Conservation (phyloP, 2,113 vertebrate genomes). For the Ageneiosus marmoratus region DNA sequence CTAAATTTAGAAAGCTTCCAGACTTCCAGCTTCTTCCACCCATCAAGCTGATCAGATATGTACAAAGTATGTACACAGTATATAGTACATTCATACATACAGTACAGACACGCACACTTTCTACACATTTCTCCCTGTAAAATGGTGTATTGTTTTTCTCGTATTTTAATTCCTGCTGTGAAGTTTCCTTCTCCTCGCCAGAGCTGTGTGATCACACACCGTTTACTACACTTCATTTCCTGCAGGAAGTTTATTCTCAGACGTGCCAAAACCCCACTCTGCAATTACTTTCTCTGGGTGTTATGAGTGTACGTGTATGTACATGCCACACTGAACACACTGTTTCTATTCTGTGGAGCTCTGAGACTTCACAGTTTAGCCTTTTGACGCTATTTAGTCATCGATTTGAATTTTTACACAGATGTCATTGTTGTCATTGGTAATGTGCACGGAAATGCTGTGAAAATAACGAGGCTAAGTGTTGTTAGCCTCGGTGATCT, state of each 20-base stretch:
- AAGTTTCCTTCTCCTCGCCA: neutral
- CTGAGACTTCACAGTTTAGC: neutral
- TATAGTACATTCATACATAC: neutral
- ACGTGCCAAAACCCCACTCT: conserved; percentile 24
- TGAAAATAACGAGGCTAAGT: neutral
- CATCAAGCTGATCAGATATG: too few species aligned
- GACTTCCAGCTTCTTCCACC: neutral
- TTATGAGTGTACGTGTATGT: conserved; percentile 2
- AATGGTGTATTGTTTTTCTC: conserved; percentile 1
- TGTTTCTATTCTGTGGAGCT: neutral
- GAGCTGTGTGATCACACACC: neutral
- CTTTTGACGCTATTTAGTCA: neutral
- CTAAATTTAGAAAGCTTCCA: too few species aligned
- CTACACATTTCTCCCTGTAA: neutral
- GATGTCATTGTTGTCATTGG: neutral
- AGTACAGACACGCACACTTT: neutral
- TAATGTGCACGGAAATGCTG: neutral
- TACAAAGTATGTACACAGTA: too few species aligned
- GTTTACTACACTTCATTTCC: conserved; percentile 25
- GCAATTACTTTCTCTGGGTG: neutral
- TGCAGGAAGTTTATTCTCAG: conserved; percentile 33
- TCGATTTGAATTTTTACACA: neutral
- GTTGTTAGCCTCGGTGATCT: conserved; percentile 8
- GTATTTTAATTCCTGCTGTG: neutral
- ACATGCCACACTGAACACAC: neutral